Conservation (phyloP, 2,113 vertebrate genomes). For the Melanerpes aurifrons region DNA sequence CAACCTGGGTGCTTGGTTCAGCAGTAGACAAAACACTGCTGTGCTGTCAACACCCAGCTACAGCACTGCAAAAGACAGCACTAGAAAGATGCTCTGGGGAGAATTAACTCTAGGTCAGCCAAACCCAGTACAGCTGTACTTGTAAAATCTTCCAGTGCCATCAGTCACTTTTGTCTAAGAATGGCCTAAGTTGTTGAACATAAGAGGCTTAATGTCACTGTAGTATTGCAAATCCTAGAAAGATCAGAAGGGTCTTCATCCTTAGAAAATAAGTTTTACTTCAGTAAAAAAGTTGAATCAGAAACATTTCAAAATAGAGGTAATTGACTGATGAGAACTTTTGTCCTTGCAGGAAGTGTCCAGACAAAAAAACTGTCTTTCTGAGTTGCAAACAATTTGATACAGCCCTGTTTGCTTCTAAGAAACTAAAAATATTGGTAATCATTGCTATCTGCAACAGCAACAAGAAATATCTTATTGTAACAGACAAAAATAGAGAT, state of each 20-base stretch:
- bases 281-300: not conserved
- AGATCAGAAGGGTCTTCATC: not conserved
- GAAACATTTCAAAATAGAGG: not conserved
- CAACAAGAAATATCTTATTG: not conserved
- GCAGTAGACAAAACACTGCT: no score
- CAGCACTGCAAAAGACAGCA: no score
- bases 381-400: not conserved
- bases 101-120: not conserved
- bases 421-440: not conserved
- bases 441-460: not conserved
- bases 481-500: not conserved
- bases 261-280: not conserved
- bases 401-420: not conserved
- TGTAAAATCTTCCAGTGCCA: not conserved
- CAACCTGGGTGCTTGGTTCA: no score
- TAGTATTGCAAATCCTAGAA: not conserved
- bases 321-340: not conserved
- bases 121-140: not conserved
- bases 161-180: not conserved
- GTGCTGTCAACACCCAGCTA: no score
- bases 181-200: not conserved
- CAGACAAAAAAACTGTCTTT: not conserved
- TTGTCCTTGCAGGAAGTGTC: not conserved
- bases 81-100: no score
- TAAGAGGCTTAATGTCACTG: not conserved